Evolutionary conservation across 2,797 vertebrate species (phyloP).

Genomic region (Silurus lanzhouensis): DNA sequence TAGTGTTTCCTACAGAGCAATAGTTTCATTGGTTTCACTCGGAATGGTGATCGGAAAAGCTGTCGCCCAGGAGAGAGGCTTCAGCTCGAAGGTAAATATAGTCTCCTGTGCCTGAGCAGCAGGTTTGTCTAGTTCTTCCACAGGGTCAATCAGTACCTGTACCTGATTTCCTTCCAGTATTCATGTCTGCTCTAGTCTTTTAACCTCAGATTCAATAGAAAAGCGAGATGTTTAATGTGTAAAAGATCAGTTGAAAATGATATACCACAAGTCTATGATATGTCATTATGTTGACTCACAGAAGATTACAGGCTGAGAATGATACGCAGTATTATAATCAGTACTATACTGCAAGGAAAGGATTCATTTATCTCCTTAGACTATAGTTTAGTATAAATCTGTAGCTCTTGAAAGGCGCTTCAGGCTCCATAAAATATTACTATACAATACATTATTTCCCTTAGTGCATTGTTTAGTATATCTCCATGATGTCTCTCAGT

Average conservation of each 20-base stretch:
- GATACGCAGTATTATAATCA: not conserved
- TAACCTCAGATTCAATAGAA: slow-evolving; percentile 10
- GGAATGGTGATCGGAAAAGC: slow-evolving; percentile 41
- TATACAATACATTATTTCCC: not conserved
- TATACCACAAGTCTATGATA: not conserved
- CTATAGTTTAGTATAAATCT: not conserved
- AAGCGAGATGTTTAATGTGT: not conserved
- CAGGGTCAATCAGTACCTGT: slow-evolving; percentile 32
- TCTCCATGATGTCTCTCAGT: no score
- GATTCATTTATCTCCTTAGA: not conserved
- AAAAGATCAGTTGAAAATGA: not conserved
- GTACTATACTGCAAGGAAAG: not conserved
- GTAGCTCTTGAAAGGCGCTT: no score
- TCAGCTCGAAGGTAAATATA: slow-evolving; percentile 57
- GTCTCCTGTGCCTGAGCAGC: slow-evolving; percentile 37
- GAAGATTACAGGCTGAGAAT: not conserved
- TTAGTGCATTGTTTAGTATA: not conserved
- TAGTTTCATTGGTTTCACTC: slow-evolving; percentile 12
- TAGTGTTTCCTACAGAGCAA: not conserved
- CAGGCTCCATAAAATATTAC: not conserved
- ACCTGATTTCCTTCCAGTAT: slow-evolving; percentile 28
- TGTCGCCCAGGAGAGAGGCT: slow-evolving; percentile 25
- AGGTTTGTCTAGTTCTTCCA: slow-evolving; percentile 51
- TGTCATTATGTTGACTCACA: not conserved
- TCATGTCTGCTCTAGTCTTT: slow-evolving; percentile 45